Evolutionary conservation across 1,140 invertebrate species (phyloP).

Genomic region (Pararge aegeria): DNA sequence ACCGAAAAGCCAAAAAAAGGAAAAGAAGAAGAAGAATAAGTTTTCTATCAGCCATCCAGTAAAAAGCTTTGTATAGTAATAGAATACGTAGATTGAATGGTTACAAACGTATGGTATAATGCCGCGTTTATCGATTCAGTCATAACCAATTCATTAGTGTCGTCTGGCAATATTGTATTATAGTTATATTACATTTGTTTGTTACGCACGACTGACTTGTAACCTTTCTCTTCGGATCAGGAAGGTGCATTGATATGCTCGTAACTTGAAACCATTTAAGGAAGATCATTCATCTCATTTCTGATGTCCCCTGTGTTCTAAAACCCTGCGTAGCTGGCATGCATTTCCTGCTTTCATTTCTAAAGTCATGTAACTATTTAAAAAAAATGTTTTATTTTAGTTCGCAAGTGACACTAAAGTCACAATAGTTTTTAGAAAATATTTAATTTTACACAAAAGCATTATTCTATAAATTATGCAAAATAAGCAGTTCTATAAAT

Average conservation of each 20-base stretch:
- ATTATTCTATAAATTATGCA: too few species aligned
- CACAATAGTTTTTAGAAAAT: too few species aligned
- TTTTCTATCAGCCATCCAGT: too few species aligned
- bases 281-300: background rate
- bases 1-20: too few species aligned
- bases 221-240: slow-evolving; percentile 8
- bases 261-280: background rate
- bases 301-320: background rate
- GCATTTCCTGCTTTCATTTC: background rate
- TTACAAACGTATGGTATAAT: background rate
- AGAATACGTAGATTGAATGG: too few species aligned
- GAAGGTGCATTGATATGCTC: slow-evolving; percentile 8
- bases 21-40: too few species aligned
- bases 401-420: too few species aligned
- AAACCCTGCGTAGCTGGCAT: background rate
- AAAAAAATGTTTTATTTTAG: too few species aligned
- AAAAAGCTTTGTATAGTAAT: too few species aligned
- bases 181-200: background rate
- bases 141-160: background rate
- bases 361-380: background rate
- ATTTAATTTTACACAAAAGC: too few species aligned
- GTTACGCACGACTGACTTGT: background rate
- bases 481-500: too few species aligned
- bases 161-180: background rate
- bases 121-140: background rate